These are phyloP conservation scores for Drosophila birchii DNA, from an alignment of 2,888 invertebrate genomes.

Conservation along the genomic window DNA sequence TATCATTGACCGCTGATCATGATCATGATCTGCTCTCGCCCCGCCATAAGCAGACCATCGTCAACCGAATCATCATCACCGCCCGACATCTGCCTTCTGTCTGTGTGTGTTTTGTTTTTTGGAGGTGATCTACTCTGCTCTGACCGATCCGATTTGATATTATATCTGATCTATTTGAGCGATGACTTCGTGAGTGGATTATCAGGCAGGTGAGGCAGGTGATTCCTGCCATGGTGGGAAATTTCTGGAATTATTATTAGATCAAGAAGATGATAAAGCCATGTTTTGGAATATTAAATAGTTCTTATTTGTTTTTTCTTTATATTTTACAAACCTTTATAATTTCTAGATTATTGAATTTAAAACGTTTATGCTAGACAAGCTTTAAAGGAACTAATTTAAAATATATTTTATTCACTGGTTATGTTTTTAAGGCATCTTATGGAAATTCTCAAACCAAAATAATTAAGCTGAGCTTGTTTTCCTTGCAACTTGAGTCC, in stretches of 20 bases:
- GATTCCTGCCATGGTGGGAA: slow-evolving; percentile 13
- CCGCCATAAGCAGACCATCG: slow-evolving; percentile 18
- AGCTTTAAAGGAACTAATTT: too few species aligned
- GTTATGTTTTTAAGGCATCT: too few species aligned
- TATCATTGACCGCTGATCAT: slow-evolving; percentile 64
- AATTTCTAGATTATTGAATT: neutral
- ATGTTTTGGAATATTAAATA: too few species aligned
- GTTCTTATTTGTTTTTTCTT: neutral
- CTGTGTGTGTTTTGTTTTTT: slow-evolving; percentile 9
- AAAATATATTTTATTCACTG: too few species aligned
- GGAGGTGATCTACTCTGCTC: slow-evolving; percentile 35
- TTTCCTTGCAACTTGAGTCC: neutral
- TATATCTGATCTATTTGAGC: slow-evolving; percentile 36
- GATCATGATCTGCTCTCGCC: slow-evolving; percentile 32
- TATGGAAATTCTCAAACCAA: too few species aligned
- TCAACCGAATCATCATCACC: slow-evolving; percentile 24
- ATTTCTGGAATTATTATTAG: slow-evolving; percentile 11
- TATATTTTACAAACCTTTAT: neutral
- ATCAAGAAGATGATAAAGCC: slow-evolving; percentile 2
- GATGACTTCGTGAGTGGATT: slow-evolving; percentile 41
- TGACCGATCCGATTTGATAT: slow-evolving; percentile 11
- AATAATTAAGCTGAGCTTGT: neutral
- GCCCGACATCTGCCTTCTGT: slow-evolving; percentile 45
- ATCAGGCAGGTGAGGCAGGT: slow-evolving; percentile 20
- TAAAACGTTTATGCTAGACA: neutral